Conservation (phyloP, 1,140 invertebrate species). For the Octopus bimaculoides region DNA sequence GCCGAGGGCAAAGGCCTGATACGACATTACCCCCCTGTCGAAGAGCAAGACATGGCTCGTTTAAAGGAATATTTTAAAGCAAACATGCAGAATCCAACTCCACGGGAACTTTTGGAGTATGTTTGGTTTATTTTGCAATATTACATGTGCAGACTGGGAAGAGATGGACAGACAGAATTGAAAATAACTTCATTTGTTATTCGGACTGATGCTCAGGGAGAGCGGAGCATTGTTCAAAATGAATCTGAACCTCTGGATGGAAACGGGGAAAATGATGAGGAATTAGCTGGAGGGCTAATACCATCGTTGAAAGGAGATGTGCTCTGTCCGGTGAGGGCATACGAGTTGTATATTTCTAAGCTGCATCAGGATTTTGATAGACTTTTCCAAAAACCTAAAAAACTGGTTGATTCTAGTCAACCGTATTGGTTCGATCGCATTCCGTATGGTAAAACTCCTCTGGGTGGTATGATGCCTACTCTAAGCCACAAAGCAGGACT, state of each 20-base stretch:
- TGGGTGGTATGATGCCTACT: constrained; percentile 11
- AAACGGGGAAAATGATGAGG: background rate
- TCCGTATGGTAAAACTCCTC: constrained; percentile 18
- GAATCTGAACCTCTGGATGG: background rate
- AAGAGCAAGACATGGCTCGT: background rate
- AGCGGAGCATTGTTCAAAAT: background rate
- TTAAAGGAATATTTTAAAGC: background rate
- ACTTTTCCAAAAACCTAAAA: constrained; percentile 21
- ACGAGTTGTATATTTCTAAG: constrained; percentile 18
- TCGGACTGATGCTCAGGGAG: background rate
- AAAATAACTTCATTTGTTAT: background rate
- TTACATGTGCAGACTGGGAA: background rate
- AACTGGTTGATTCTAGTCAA: background rate
- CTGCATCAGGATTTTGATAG: constrained; percentile 19
- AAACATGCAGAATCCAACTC: background rate
- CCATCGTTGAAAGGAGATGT: constrained; percentile 10
- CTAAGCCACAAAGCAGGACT: constrained; percentile 17
- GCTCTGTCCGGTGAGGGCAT: constrained; percentile 22
- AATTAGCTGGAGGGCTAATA: background rate
- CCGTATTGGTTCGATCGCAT: constrained; percentile 15
- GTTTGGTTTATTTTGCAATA: constrained; percentile 7
- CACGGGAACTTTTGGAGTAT: background rate
- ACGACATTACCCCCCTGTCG: background rate
- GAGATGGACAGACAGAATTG: background rate
- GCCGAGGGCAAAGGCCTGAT: constrained; percentile 2